Base-by-base conservation (phyloP, 2,113 vertebrate species). In the Opisthocomus hoazin region DNA sequence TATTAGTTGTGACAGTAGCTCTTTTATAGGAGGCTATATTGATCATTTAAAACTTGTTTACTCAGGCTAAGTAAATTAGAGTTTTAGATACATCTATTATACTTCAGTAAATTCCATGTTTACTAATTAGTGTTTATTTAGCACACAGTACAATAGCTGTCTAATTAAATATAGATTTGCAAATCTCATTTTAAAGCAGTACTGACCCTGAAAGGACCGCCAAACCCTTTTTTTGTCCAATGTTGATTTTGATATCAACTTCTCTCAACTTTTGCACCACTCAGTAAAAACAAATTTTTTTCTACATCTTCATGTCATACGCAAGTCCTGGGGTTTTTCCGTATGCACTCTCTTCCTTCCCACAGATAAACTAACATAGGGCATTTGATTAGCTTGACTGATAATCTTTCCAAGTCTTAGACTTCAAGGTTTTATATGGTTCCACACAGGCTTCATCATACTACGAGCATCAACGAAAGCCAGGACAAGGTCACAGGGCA, bases 71-170 rank as follows among this genome's bases (percentile, higher is more conserved):
- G 82, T 90, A 89, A 78, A 90, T 53, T n/a, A 56, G 56, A 85
- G 69, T 75, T 91, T 84, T 74, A 77, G 64, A 82, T 87, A 94
- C 68, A 83, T 45, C 43, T 84, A 78, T 85, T 81, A 71, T 41
- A 73, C 41, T 74, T 94, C 74, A 86, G 48, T 90, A 92, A 94
- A 96, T 77, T 68, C 78, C 39, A 84, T 73, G 82, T 88, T 93
- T 84, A 87, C 91, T 93, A 95, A 93, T 94, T 57, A 63, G 45
- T 36, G 57, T 84, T 92, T 93, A 48, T 87, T 96, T 95, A 90
- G 75, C 50, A 88, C 64, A 37, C 61, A 63, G 73, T 87, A 82
- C 65, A 84, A 58, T 66, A 74, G 50, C 63, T 81, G 56, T 45
- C 61, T 79, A 90, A 93, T 92, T 87, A 94, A 89, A 90, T 68